These are phyloP conservation scores for Gymnobelideus leadbeateri DNA, from an alignment of 2,113 vertebrate genomes.

Conservation along the genomic window DNA sequence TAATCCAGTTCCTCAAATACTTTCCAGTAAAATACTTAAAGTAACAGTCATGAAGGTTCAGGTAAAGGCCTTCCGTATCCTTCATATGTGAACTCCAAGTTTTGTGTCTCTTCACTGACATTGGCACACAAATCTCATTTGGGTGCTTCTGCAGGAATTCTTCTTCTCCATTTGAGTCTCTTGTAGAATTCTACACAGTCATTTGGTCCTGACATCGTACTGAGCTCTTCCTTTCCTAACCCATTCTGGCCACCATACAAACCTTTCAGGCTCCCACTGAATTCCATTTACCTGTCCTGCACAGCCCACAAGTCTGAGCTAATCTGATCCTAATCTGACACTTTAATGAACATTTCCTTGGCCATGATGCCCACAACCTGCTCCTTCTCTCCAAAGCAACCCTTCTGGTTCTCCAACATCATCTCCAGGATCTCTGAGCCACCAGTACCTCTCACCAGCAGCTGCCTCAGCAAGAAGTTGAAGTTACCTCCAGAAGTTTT, in stretches of 20 bases:
- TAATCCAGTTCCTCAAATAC: constrained; percentile 97
- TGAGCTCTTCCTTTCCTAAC: constrained; percentile 96
- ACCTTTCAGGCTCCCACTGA: constrained; percentile 93
- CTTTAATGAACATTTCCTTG: constrained; percentile 97
- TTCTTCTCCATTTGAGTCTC: constrained; percentile 96
- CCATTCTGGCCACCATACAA: constrained; percentile 97
- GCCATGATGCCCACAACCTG: constrained; percentile 95
- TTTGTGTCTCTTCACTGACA: constrained; percentile 98
- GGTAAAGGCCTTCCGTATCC: constrained; percentile 96
- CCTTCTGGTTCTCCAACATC: constrained; percentile 95
- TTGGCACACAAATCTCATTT: constrained; percentile 98
- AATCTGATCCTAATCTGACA: constrained; percentile 94
- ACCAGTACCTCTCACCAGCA: neutral
- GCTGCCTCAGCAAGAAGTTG: constrained; percentile 16
- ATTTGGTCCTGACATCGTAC: constrained; percentile 96
- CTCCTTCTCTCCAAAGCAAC: constrained; percentile 95
- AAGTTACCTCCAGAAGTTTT: too few species aligned
- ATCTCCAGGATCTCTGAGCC: constrained; percentile 91
- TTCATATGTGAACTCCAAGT: constrained; percentile 97
- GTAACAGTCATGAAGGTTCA: constrained; percentile 97
- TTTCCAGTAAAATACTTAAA: constrained; percentile 96
- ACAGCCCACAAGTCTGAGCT: constrained; percentile 96
- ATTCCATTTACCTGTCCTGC: constrained; percentile 97
- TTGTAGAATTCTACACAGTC: constrained; percentile 99
- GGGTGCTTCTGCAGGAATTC: constrained; percentile 98